phyloP scores from a whole-genome alignment of 2,113 vertebrate species.

The Pongo pygmaeus region DNA sequence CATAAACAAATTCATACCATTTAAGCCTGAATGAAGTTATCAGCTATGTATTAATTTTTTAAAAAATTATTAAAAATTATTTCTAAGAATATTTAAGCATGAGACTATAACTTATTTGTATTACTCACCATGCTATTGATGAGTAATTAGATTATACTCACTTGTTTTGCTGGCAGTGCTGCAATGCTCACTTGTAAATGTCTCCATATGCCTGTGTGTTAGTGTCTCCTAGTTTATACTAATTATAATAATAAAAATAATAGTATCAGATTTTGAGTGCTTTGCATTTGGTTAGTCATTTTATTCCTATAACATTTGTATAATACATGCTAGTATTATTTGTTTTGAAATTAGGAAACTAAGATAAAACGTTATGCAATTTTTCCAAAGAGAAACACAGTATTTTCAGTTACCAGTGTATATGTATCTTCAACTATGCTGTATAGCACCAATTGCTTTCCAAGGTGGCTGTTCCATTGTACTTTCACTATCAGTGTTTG shows the following conservation, averaged over 20 bases:
- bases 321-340: neutral
- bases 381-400: neutral
- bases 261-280: neutral
- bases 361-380: neutral
- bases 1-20: neutral
- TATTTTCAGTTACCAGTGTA: neutral
- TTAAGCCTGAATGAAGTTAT: neutral
- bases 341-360: neutral
- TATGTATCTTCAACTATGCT: neutral
- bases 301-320: neutral
- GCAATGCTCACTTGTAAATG: neutral
- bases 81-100: neutral
- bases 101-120: neutral
- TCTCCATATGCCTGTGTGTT: neutral
- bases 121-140: neutral
- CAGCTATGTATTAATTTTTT: neutral
- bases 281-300: neutral
- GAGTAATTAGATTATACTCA: neutral
- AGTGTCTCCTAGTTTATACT: neutral
- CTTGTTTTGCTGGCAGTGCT: neutral
- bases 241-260: neutral
- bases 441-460: neutral
- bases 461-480: neutral
- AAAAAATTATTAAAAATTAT: neutral
- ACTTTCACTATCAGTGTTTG: neutral